phyloP scores from a whole-genome alignment of 2,888 invertebrate genomes.

The Andrena trimmerana region DNA sequence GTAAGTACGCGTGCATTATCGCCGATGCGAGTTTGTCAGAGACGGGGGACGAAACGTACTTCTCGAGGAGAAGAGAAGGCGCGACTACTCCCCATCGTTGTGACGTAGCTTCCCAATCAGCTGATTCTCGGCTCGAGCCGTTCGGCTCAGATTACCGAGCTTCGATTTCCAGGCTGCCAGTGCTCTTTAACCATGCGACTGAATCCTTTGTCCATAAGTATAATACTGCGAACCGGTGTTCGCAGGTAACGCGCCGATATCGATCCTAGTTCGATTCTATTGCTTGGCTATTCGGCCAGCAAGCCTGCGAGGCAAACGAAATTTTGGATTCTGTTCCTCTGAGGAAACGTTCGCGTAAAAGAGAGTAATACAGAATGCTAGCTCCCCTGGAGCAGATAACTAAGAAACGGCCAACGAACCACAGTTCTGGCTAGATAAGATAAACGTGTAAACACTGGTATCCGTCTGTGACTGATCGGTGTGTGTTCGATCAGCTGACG shows the following conservation, averaged over 20 bases:
- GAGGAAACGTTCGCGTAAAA: neutral
- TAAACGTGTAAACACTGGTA: slow-evolving; percentile 22
- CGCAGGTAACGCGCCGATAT: neutral
- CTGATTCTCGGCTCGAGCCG: slow-evolving; percentile 48
- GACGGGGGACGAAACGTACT: slow-evolving; percentile 56
- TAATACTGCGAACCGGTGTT: neutral
- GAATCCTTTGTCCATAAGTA: neutral
- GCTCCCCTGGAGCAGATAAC: neutral
- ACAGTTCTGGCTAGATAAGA: slow-evolving; percentile 38
- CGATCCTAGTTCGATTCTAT: neutral
- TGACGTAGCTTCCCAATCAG: slow-evolving; percentile 72
- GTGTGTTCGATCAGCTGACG: slow-evolving; percentile 42
- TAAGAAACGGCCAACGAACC: neutral
- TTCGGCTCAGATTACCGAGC: slow-evolving; percentile 2
- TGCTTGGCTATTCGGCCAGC: neutral
- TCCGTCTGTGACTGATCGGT: slow-evolving; percentile 8
- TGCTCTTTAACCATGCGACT: neutral
- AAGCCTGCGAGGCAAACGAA: neutral
- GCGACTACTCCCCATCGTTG: slow-evolving; percentile 70
- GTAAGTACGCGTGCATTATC: slow-evolving; percentile 41
- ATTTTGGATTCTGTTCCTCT: neutral
- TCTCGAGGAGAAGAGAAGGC: slow-evolving; percentile 38
- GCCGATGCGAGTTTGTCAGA: slow-evolving; percentile 31
- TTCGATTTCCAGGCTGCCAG: neutral
- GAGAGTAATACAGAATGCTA: neutral